Percentiles rank a stretch among this genome's conserved stretches.
Conservation (phyloP, 2,797 vertebrate species). For the Enteromius trimaculatus region DNA sequence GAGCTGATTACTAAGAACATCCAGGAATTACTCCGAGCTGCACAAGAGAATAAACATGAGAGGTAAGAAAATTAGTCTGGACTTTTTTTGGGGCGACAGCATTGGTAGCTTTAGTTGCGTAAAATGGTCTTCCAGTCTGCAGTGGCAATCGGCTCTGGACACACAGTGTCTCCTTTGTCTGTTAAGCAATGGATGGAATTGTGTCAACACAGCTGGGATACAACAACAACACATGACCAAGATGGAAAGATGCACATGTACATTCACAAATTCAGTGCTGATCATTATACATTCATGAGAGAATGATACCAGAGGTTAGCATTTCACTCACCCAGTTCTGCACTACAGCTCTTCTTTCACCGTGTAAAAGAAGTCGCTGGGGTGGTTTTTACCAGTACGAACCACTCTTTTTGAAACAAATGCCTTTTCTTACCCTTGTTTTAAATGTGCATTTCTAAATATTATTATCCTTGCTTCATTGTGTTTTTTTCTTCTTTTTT, state of each 20-base stretch:
- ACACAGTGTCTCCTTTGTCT: neutral
- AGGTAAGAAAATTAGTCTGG: conserved; percentile 75
- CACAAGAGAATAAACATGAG: conserved; percentile 96
- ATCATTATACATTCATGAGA: conserved; percentile 41
- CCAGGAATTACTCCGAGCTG: conserved; percentile 93
- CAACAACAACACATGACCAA: neutral
- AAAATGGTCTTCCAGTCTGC: neutral
- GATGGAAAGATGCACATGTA: neutral
- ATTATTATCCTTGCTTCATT: neutral
- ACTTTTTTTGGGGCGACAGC: neutral
- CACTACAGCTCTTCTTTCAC: neutral
- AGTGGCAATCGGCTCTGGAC: neutral
- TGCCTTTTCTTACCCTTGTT: neutral
- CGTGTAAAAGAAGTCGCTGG: neutral
- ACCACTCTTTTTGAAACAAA: neutral
- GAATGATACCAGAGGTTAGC: conserved; percentile 17
- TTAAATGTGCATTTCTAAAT: neutral
- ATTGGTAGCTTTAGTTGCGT: neutral
- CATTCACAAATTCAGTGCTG: neutral
- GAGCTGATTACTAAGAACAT: conserved; percentile 99
- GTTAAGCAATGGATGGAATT: neutral
- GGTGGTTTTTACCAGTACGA: neutral
- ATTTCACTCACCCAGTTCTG: conserved; percentile 2
- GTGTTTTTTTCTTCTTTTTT: neutral
- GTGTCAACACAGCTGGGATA: conserved; percentile 18